These are phyloP conservation scores for Chaenogobius annularis DNA, from an alignment of 2,113 vertebrate species.

Conservation along the genomic window DNA sequence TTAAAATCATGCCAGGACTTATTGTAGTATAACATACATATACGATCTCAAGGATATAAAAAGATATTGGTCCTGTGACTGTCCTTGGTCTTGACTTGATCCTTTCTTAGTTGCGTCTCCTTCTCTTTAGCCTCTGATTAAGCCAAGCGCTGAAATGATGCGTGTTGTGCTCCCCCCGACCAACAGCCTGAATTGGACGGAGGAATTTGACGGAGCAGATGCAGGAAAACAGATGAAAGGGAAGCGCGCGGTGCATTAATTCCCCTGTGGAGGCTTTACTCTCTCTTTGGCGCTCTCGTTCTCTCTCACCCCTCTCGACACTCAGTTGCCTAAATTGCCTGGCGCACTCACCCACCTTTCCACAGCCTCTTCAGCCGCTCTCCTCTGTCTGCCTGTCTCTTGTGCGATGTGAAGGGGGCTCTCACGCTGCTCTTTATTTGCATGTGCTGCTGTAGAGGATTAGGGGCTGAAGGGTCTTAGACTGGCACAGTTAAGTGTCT, in stretches of 20 bases:
- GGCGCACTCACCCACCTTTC: conserved; percentile 69
- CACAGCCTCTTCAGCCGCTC: conserved; percentile 55
- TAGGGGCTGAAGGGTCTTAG: conserved; percentile 66
- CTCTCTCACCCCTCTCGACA: conserved; percentile 47
- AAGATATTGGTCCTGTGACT: background rate
- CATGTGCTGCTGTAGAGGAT: conserved; percentile 68
- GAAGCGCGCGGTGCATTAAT: conserved; percentile 59
- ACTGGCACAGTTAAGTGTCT: conserved; percentile 61
- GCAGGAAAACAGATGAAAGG: conserved; percentile 66
- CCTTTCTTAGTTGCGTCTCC: conserved; percentile 5
- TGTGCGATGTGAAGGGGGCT: conserved; percentile 66
- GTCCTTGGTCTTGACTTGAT: background rate
- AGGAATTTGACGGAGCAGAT: conserved; percentile 62
- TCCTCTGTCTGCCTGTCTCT: conserved; percentile 57
- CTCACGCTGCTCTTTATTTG: conserved; percentile 72
- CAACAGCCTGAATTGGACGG: conserved; percentile 47
- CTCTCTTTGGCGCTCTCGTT: conserved; percentile 26
- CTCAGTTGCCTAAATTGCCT: conserved; percentile 72
- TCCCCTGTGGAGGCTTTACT: conserved; percentile 59
- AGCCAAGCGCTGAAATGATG: conserved; percentile 50
- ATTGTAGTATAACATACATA: background rate
- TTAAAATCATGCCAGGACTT: background rate
- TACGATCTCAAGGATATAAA: background rate
- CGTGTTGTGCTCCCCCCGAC: conserved; percentile 48
- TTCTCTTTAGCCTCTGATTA: conserved; percentile 21